Percentiles rank a stretch among this genome's conserved stretches.
phyloP scores from a whole-genome alignment of 2,113 vertebrate species.

The Pan paniscus region DNA sequence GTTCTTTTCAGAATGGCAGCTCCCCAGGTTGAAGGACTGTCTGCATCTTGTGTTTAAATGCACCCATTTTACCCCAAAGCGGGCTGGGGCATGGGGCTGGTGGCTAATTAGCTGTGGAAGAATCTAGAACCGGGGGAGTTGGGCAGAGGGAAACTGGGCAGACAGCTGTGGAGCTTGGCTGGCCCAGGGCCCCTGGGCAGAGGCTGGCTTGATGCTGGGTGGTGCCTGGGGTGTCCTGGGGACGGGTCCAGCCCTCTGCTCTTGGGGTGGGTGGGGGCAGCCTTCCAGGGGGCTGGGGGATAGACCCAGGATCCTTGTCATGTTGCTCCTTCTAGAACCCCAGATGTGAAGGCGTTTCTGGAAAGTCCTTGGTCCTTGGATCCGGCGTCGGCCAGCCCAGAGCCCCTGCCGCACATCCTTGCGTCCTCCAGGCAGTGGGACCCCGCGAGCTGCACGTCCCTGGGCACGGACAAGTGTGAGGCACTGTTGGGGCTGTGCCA shows the following conservation, averaged over 20 bases:
- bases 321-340: not conserved
- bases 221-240: not conserved
- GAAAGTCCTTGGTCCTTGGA: not conserved
- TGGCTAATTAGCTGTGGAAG: not conserved
- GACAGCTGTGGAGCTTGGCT: not conserved
- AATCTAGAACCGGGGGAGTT: not conserved
- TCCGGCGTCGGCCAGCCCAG: not conserved
- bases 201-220: not conserved
- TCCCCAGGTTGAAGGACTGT: not conserved
- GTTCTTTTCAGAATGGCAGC: not conserved
- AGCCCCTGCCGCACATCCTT: not conserved
- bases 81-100: not conserved
- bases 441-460: rapidly evolving
- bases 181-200: not conserved
- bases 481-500: rapidly evolving
- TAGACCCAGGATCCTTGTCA: not conserved
- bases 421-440: not conserved
- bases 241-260: not conserved
- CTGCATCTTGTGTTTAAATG: too few relatives aligned
- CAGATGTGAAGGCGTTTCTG: not conserved
- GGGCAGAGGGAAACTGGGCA: not conserved
- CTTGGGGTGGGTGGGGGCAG: not conserved
- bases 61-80: not conserved
- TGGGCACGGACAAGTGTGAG: too few relatives aligned
- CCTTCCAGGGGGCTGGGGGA: not conserved